A percentile compares a stretch with the other conserved stretches of the same genome.
phyloP scores from a whole-genome alignment of 2,113 vertebrate species.

The Zosterops lateralis region DNA sequence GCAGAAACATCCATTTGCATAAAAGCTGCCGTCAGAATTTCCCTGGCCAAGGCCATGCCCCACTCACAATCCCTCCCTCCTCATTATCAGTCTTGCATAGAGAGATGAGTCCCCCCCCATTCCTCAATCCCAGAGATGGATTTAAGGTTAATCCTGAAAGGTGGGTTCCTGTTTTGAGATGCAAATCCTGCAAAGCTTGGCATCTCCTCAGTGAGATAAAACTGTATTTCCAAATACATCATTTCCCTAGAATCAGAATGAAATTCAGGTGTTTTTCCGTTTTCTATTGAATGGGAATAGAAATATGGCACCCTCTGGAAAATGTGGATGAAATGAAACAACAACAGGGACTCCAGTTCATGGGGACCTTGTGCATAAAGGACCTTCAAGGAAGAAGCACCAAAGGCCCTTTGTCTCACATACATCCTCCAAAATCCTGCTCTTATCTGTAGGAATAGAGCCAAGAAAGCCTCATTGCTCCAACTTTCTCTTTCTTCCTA shows the following conservation, averaged over 20 bases:
- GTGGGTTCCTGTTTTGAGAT: fast-evolving
- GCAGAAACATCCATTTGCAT: neutral
- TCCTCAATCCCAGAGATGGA: neutral
- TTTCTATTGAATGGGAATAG: neutral
- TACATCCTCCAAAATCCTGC: neutral
- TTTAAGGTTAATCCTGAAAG: neutral
- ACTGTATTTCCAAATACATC: neutral
- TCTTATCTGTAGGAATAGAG: neutral
- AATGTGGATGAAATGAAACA: neutral
- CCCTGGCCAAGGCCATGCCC: neutral
- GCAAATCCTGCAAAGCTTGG: neutral
- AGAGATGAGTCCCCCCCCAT: neutral
- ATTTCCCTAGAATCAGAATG: neutral
- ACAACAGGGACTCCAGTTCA: neutral
- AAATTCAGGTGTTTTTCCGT: neutral
- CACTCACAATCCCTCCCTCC: fast-evolving
- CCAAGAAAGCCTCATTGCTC: neutral
- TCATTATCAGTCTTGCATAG: fast-evolving
- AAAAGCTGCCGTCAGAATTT: neutral
- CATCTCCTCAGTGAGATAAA: neutral
- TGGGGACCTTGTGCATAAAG: neutral
- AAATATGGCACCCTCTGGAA: neutral
- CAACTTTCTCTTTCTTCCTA: neutral
- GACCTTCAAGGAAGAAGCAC: neutral
- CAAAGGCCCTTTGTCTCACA: neutral